A percentile compares a stretch with the other conserved stretches of the same genome.
phyloP scores from a whole-genome alignment of 2,113 vertebrate genomes.

The Calonectris borealis region DNA sequence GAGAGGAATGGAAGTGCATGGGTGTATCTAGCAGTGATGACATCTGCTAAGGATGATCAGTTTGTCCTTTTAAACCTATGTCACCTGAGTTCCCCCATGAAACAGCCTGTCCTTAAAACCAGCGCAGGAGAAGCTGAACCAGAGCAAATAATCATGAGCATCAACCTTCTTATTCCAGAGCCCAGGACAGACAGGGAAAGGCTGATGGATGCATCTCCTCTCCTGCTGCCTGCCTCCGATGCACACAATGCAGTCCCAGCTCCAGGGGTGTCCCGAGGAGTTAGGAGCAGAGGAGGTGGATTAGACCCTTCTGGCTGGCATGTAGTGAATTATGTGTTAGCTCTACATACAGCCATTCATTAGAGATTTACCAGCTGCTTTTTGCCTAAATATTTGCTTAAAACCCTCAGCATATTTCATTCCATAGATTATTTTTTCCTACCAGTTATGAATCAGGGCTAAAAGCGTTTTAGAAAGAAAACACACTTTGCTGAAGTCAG shows the following conservation, averaged over 20 bases:
- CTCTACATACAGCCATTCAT: background rate
- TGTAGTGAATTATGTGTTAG: slow-evolving; percentile 4
- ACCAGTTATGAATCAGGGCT: slow-evolving; percentile 44
- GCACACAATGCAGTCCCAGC: background rate
- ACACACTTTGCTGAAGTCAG: slow-evolving; percentile 26
- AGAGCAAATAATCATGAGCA: background rate
- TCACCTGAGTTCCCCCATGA: accelerated
- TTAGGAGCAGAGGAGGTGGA: background rate
- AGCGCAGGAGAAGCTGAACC: background rate
- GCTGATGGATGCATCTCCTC: background rate
- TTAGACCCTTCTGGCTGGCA: background rate
- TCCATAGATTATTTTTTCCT: slow-evolving; percentile 46
- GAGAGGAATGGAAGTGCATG: background rate
- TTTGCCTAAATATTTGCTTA: slow-evolving; percentile 66
- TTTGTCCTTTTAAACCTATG: background rate
- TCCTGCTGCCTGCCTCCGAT: background rate
- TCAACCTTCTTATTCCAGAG: background rate
- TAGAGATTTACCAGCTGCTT: slow-evolving; percentile 62
- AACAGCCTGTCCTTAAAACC: background rate
- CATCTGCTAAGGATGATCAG: background rate
- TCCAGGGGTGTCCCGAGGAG: background rate
- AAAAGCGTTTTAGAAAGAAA: slow-evolving; percentile 40
- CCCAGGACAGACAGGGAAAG: background rate
- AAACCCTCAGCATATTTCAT: slow-evolving; percentile 43
- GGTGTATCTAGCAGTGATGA: background rate